Evolutionary conservation across 2,113 vertebrate genomes (phyloP).

Genomic region (Xenopus borealis): DNA sequence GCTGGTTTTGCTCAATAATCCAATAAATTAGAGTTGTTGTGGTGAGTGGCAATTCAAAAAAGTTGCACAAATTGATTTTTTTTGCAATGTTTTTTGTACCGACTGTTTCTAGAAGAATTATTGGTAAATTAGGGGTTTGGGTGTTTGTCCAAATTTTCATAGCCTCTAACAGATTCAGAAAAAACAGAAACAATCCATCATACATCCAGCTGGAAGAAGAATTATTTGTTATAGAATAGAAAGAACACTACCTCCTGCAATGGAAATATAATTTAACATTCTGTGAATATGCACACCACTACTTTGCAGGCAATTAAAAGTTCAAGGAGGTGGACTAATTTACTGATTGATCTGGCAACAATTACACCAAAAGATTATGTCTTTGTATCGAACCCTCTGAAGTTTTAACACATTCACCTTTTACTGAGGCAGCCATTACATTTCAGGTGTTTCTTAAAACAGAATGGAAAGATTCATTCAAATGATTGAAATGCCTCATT

Average conservation of each 20-base stretch:
- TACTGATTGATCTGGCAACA: conserved; percentile 19
- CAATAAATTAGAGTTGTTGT: too few relatives aligned
- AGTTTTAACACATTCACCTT: conserved; percentile 28
- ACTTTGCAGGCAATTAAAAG: conserved; percentile 33
- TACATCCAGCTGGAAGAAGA: conserved; percentile 4
- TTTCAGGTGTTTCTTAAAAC: conserved; percentile 6
- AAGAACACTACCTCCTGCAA: neutral
- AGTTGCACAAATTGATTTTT: too few relatives aligned
- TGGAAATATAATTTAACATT: conserved; percentile 34
- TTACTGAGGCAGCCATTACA: neutral
- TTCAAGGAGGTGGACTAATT: conserved; percentile 35
- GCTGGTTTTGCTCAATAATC: too few relatives aligned
- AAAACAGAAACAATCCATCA: conserved; percentile 40
- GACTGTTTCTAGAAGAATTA: too few relatives aligned
- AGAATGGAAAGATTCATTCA: conserved; percentile 1
- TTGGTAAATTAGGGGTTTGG: too few relatives aligned
- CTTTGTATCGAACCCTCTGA: neutral
- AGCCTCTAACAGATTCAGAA: conserved; percentile 14
- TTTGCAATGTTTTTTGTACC: too few relatives aligned
- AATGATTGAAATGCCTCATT: conserved; percentile 3
- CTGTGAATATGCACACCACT: conserved; percentile 16
- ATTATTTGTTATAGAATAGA: conserved; percentile 19
- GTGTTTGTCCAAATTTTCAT: too few relatives aligned
- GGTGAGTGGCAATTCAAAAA: too few relatives aligned
- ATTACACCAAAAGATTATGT: conserved; percentile 8